phyloP scores from a whole-genome alignment of 2,113 vertebrate species.

The Nesogale talazaci region DNA sequence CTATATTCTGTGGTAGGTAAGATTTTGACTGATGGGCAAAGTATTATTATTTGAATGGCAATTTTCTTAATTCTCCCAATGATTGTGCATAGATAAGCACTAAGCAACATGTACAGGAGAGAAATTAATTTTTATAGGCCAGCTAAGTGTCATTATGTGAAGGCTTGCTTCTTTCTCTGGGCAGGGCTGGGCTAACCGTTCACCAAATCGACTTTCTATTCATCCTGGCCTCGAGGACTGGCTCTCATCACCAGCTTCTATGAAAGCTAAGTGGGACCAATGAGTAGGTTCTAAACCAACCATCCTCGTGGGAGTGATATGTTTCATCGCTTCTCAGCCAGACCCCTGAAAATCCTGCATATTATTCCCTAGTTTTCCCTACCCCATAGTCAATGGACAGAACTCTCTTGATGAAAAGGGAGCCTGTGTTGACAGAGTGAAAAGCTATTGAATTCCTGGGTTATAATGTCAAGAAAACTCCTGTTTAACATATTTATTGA shows the following conservation, averaged over 20 bases:
- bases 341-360: background rate
- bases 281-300: background rate
- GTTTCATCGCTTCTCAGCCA: background rate
- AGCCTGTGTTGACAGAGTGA: background rate
- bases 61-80: constrained; percentile 20
- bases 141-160: background rate
- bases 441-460: background rate
- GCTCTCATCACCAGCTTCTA: background rate
- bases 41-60: background rate
- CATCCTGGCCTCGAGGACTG: background rate
- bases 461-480: background rate
- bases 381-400: background rate
- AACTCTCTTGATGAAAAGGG: background rate
- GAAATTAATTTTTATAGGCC: background rate
- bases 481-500: background rate
- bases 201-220: background rate
- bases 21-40: background rate
- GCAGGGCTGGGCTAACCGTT: background rate
- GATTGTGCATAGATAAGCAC: background rate
- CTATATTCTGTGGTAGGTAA: background rate
- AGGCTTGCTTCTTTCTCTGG: constrained; percentile 30
- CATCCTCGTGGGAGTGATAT: background rate
- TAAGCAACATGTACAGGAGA: background rate
- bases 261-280: background rate
- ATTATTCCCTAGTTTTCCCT: background rate